These are phyloP conservation scores for Syngnathus floridae DNA, from an alignment of 2,113 vertebrate genomes.

Conservation along the genomic window DNA sequence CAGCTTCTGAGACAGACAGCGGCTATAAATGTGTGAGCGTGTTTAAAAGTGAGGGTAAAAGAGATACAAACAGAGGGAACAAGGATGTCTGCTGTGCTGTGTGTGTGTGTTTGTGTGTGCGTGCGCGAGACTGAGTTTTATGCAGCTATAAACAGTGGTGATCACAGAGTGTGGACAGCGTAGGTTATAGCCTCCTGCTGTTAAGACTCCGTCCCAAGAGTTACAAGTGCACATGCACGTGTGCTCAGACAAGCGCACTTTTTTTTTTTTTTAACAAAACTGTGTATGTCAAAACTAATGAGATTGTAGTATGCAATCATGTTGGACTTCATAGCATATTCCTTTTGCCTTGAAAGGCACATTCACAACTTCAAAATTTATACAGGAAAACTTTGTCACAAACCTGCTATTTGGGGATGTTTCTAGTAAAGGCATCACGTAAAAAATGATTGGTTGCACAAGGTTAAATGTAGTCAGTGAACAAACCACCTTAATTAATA, in stretches of 20 bases:
- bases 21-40: constrained; percentile 44
- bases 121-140: constrained; percentile 32
- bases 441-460: neutral
- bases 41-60: constrained; percentile 19
- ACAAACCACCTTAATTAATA: neutral
- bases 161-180: constrained; percentile 48
- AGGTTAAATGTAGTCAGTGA: neutral
- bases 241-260: neutral
- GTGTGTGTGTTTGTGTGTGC: constrained; percentile 20
- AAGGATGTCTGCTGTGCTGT: neutral
- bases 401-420: no score
- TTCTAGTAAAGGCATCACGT: neutral
- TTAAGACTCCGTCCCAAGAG: constrained; percentile 14
- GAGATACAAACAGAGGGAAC: constrained; percentile 9
- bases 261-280: neutral
- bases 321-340: neutral
- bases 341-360: neutral
- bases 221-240: constrained; percentile 1
- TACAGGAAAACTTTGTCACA: neutral
- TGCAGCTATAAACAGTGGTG: constrained; percentile 54
- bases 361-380: neutral
- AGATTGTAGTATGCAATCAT: neutral
- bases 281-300: neutral
- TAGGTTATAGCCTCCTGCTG: constrained; percentile 50
- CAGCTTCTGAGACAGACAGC: constrained; percentile 36